phyloP scores from a whole-genome alignment of 2,113 vertebrate species.

The Elephantulus edwardii region DNA sequence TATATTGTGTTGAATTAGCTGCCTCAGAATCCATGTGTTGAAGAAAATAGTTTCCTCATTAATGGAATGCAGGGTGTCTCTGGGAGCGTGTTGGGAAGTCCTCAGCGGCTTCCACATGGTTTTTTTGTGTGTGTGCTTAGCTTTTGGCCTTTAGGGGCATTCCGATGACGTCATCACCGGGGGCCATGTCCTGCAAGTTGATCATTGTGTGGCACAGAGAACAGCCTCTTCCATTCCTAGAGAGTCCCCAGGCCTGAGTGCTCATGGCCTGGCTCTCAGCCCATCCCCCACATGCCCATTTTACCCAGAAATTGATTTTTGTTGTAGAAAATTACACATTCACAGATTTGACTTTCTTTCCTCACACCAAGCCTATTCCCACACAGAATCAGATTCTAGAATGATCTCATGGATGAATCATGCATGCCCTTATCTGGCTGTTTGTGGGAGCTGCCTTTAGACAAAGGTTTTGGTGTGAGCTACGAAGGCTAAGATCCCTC shows the following conservation, averaged over 20 bases:
- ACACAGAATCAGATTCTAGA: slow-evolving; percentile 48
- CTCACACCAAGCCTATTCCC: slow-evolving; percentile 53
- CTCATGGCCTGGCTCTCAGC: slow-evolving; percentile 21
- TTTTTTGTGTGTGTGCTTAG: slow-evolving; percentile 45
- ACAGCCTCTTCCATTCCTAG: slow-evolving; percentile 57
- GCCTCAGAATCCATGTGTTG: background rate
- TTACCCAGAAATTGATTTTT: slow-evolving; percentile 1
- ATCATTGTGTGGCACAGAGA: slow-evolving; percentile 51
- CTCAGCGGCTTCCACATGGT: slow-evolving; percentile 49
- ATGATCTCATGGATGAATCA: slow-evolving; percentile 71
- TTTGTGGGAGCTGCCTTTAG: slow-evolving; percentile 60
- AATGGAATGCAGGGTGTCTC: background rate
- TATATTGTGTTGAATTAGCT: background rate
- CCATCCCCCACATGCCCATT: slow-evolving; percentile 12
- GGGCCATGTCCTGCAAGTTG: slow-evolving; percentile 62
- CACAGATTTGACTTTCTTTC: slow-evolving; percentile 50
- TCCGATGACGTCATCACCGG: slow-evolving; percentile 58
- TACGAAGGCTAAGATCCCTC: slow-evolving; percentile 36
- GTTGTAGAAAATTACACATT: slow-evolving; percentile 65
- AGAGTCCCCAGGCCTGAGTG: slow-evolving; percentile 9
- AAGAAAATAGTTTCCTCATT: background rate
- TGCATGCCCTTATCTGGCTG: slow-evolving; percentile 33
- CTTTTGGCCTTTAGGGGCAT: slow-evolving; percentile 44
- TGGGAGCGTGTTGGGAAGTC: background rate
- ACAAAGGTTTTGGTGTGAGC: slow-evolving; percentile 60